Evolutionary conservation across 2,113 vertebrate species (phyloP), one percentile per base, ranked within the genome.

Genomic region (Antechinus flavipes): DNA sequence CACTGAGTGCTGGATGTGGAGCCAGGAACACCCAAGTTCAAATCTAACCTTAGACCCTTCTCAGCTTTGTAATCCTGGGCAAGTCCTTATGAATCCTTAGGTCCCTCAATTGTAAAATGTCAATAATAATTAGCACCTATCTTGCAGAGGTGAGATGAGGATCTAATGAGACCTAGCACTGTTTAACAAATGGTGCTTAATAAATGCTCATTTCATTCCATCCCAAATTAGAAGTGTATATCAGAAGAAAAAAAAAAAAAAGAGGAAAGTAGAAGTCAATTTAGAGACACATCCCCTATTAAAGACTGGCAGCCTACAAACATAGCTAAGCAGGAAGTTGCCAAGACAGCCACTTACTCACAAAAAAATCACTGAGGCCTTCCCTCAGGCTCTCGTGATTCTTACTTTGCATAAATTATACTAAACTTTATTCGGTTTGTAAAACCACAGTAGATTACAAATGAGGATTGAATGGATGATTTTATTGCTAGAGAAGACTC

Each of bases 361-460:
- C 2, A 42, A n/a, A 9, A 42, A 46, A 92, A 93, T 90, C 93
- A 90, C 25, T 53, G 35, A 93, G 90, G 95, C 1, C 55, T 55
- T 93, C 42, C 27, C 46, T 54, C 53, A 49, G 42, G 91, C 10
- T 42, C 35, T 53, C 1, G 58, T 47, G 93, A 54, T 53, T 94
- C 52, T 93, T 92, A 49, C 11, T 89, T n/a, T 5, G 95, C 9
- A 24, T 42, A 95, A 90, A 42, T 50, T 61, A 50, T 52, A 92
- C 27, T 8, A 91, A 68, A 56, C 26, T 27, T 92, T 89, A 92
- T 8, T 46, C 54, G 47, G 14, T 47, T 93, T 96, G 93, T 89
- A 89, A 96, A 27, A 91, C 53, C 89, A 96, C 12, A 89, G 90
- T 14, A 93, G 95, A 90, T 76, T 76, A n/a, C 1, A 19, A 35